These are phyloP conservation scores for Andrena trimmerana DNA, from an alignment of 2,888 invertebrate species.

Conservation along the genomic window DNA sequence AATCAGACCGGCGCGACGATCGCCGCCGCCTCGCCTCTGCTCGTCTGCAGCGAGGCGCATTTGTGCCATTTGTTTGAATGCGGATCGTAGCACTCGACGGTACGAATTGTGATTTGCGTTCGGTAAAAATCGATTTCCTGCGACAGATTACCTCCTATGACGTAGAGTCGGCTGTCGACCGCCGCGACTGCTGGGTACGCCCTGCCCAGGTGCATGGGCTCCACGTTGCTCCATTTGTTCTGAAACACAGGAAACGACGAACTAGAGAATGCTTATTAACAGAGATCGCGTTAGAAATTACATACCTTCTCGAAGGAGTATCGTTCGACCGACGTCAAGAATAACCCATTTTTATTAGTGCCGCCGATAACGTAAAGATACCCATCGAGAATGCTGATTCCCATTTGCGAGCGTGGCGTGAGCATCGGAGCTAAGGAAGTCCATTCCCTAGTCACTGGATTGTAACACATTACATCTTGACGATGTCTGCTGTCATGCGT, in stretches of 20 bases:
- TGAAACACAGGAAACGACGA: slow-evolving; percentile 76
- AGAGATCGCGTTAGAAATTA: slow-evolving; percentile 64
- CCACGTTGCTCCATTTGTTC: slow-evolving; percentile 93
- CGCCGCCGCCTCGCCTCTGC: slow-evolving; percentile 95
- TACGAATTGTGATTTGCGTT: slow-evolving; percentile 93
- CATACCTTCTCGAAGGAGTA: slow-evolving; percentile 92
- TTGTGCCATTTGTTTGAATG: slow-evolving; percentile 91
- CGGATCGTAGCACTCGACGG: slow-evolving; percentile 95
- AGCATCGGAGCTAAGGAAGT: slow-evolving; percentile 91
- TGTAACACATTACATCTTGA: slow-evolving; percentile 92
- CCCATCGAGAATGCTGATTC: slow-evolving; percentile 93
- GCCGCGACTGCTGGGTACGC: slow-evolving; percentile 95
- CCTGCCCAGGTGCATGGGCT: slow-evolving; percentile 90
- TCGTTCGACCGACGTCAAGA: slow-evolving; percentile 93
- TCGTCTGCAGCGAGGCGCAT: slow-evolving; percentile 92
- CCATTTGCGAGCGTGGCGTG: slow-evolving; percentile 94
- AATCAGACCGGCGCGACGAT: slow-evolving; percentile 89
- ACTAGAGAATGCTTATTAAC: slow-evolving; percentile 2
- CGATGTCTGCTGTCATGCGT: slow-evolving; percentile 92
- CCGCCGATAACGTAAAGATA: slow-evolving; percentile 96
- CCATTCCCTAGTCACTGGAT: slow-evolving; percentile 94
- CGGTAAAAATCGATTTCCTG: slow-evolving; percentile 93
- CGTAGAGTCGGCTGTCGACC: slow-evolving; percentile 93
- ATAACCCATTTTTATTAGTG: slow-evolving; percentile 92
- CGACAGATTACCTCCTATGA: slow-evolving; percentile 94